These are phyloP conservation scores for Lophotriccus pileatus DNA, from an alignment of 2,797 vertebrate genomes.

Conservation along the genomic window DNA sequence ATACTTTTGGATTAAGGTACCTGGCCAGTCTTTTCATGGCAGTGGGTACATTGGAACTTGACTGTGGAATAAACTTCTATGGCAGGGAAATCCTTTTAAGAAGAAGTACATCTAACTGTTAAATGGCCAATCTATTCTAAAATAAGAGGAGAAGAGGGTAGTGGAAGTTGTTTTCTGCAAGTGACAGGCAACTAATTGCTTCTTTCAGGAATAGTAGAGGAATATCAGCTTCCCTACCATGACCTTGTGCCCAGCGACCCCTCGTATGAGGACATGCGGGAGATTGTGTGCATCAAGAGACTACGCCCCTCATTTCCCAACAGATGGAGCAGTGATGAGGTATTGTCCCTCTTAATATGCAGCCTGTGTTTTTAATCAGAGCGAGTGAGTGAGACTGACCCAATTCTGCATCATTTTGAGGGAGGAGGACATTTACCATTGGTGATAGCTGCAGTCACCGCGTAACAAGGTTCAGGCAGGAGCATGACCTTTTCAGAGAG, in stretches of 20 bases:
- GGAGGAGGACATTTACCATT: neutral
- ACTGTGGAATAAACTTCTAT: neutral
- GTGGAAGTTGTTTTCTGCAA: neutral
- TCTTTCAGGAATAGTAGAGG: conserved; percentile 89
- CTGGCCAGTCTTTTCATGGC: neutral
- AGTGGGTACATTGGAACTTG: neutral
- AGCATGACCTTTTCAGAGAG: fast-evolving
- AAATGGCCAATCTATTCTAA: neutral
- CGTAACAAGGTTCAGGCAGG: neutral
- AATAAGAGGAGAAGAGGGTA: neutral
- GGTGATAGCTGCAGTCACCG: neutral
- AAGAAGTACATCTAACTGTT: neutral
- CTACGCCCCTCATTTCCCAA: conserved; percentile 91
- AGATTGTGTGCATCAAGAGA: conserved; percentile 91
- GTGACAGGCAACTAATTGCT: neutral
- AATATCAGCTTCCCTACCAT: conserved; percentile 94
- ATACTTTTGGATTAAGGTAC: neutral
- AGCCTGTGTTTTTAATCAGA: neutral
- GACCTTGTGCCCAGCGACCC: conserved; percentile 92
- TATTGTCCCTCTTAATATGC: conserved; percentile 44
- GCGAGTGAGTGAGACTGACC: neutral
- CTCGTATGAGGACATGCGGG: conserved; percentile 95
- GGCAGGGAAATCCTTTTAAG: neutral
- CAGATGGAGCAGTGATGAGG: conserved; percentile 94
- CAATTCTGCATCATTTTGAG: neutral